Evolutionary conservation across 2,797 vertebrate species (phyloP), one percentile per base, ranked within the genome.

Genomic region (Botia almorhae): DNA sequence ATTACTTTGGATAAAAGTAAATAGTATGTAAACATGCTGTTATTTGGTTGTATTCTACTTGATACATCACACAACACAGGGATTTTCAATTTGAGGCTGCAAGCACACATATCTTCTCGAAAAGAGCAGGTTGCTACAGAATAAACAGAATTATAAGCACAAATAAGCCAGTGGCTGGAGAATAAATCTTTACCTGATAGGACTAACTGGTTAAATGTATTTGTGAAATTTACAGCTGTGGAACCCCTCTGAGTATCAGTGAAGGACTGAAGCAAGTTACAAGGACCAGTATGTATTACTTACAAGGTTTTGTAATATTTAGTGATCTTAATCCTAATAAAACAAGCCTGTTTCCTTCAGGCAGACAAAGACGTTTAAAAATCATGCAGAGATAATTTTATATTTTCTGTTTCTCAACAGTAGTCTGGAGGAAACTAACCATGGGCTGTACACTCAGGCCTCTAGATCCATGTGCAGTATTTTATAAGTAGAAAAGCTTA

Each of bases 131-230:
- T 51, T 58, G 7, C 48, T 21, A 71, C 39, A 74, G 55, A 61
- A 81, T 77, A 70, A 85, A 84, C 11, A 6, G 80, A 78, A 84
- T 81, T 76, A 69, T 39, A 70, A 48, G 61, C 60, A 36, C 53
- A 36, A 64, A 58, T 3, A 74, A 70, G 78, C 78, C 69, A 48
- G 69, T 79, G 65, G 82, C 79, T 60, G 26, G 21, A 86, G 82
- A 74, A 86, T 85, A 81, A 71, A 88, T 88, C 81, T 86, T 72
- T 74, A 82, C 80, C 80, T 81, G 75, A 74, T 78, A 29, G 67
- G 72, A 60, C 83, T 73, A 82, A 73, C 58, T 83, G 84, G 87
- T 83, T 87, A 83, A 88, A 78, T 65, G 74, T 80, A 61, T 82
- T 84, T 82, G 60, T 65, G 82, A 80, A 83, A 80, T 81, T 85